These are phyloP conservation scores for Cosmia trapezina DNA, from an alignment of 2,888 invertebrate genomes.

Conservation along the genomic window DNA sequence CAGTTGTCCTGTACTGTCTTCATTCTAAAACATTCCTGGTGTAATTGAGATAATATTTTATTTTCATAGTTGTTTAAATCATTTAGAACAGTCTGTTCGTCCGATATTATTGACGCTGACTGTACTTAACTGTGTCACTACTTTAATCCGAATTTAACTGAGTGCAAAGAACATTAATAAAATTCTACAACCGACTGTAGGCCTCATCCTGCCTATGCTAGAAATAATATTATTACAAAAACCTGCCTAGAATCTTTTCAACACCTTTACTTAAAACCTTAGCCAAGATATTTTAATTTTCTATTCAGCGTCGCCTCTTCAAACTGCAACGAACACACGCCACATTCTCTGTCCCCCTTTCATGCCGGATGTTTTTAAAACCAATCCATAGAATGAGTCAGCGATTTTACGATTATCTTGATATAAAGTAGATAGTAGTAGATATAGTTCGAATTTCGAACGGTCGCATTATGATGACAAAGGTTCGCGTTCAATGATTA, in stretches of 20 bases:
- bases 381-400: conserved; percentile 56
- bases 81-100: no score
- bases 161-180: not conserved
- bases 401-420: conserved; percentile 47
- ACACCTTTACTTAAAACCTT: not conserved
- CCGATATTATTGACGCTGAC: no score
- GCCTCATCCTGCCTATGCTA: no score
- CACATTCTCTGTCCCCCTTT: not conserved
- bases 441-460: conserved; percentile 27
- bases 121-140: not conserved
- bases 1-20: no score
- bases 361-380: conserved; percentile 43
- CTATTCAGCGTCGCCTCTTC: not conserved
- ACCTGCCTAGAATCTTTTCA: not conserved
- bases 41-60: no score
- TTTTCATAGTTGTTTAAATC: no score
- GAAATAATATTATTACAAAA: not conserved
- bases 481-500: conserved; percentile 10
- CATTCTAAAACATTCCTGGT: no score
- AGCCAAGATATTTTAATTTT: not conserved
- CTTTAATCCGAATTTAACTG: not conserved
- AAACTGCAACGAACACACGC: not conserved
- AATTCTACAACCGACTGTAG: not conserved
- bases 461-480: conserved; percentile 30
- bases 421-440: conserved; percentile 34